Evolutionary conservation across 2,888 invertebrate species (phyloP), one percentile per base, ranked within the genome.

Genomic region (Hydrotaea diabolus): DNA sequence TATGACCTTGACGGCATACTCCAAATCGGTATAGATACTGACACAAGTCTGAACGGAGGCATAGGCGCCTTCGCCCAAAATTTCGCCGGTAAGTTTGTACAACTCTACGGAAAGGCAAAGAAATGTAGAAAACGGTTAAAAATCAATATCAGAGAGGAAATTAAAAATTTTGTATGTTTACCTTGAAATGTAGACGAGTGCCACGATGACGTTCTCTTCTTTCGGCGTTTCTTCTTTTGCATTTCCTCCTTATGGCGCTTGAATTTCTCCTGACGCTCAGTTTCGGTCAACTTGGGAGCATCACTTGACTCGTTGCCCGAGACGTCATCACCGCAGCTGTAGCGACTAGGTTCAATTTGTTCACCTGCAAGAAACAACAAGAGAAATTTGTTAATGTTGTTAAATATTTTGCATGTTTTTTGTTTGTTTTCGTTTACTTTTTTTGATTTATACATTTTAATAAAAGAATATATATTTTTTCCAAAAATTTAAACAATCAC

Each of bases 1-100:
- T 91, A 98, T 98, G 90, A 98, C 96, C 94, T 99, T 99, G 87
- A 99, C 99, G 84, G 99, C 99, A 93, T 96, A 99, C 93, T 99
- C 98, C 92, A 96, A 95, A 88, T 97, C 96, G 87, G 97, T 98
- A 93, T 96, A 96, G 90, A 96, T 95, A 92, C 97, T 97, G 87
- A 96, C 95, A 93, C 98, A 98, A 9, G 98, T 97, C 93, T 97
- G 97, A 83, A 99, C 99, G 88, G 97, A 97, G 85, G 98, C 98
- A 93, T 98, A 98, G 81, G 99, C 98, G 87, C 99, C 99, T 93
- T 97, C 97, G 88, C 99, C 99, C 90, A 99, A 94, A 89, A 98
- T 95, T 93, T 99, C 98, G 85, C 98, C 98, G 83, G 98, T 98
- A 90, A 98, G 94, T 93, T 96, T 96, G 94, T 99, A 99, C 90